Percentiles rank a stretch among this genome's conserved stretches.
Conservation (phyloP, 2,888 invertebrate genomes). For the Amphipoea oculea region DNA sequence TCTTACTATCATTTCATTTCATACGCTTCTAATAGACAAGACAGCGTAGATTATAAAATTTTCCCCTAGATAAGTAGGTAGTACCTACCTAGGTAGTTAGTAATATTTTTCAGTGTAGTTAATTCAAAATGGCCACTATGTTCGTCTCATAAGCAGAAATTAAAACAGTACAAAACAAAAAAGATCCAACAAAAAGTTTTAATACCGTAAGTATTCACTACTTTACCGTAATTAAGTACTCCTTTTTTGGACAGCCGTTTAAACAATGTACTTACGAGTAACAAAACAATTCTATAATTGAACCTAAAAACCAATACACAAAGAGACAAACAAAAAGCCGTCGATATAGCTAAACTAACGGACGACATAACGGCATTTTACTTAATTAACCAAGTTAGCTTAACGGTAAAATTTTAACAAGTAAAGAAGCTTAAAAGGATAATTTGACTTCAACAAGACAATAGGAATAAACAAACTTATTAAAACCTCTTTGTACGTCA, state of each 20-base stretch:
- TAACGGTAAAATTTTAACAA: slow-evolving; percentile 56
- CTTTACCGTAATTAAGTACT: background rate
- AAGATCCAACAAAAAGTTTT: background rate
- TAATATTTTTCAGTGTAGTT: background rate
- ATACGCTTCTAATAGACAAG: background rate
- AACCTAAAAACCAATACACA: slow-evolving; percentile 23
- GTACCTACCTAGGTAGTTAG: background rate
- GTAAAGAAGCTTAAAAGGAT: slow-evolving; percentile 56
- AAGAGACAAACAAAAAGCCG: slow-evolving; percentile 20
- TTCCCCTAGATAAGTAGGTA: no score
- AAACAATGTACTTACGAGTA: no score
- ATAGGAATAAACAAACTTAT: slow-evolving; percentile 65
- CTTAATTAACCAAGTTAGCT: slow-evolving; percentile 46
- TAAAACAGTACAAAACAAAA: background rate
- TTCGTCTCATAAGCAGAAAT: background rate
- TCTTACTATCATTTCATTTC: background rate
- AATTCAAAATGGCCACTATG: background rate
- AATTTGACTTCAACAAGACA: slow-evolving; percentile 58
- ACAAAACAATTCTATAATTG: background rate
- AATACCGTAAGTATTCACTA: background rate
- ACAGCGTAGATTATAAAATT: background rate
- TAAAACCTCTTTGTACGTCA: slow-evolving; percentile 50
- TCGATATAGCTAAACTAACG: slow-evolving; percentile 37
- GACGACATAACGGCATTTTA: slow-evolving; percentile 51
- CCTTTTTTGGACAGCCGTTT: background rate